Conservation (phyloP, 1,140 invertebrate species). For the Samia ricini region DNA sequence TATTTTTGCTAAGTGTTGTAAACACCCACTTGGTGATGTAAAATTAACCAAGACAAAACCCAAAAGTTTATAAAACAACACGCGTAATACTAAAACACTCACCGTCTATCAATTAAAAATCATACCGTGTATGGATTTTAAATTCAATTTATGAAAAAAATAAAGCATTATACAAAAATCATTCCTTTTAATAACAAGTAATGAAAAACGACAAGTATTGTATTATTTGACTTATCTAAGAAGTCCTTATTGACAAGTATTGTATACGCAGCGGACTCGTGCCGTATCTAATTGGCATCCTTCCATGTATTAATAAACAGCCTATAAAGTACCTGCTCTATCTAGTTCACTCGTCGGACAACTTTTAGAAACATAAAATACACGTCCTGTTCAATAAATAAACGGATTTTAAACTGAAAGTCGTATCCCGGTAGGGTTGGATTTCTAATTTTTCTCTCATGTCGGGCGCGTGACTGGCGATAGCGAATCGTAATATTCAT, state of each 20-base stretch:
- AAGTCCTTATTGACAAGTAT: neutral
- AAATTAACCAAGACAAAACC: too few relatives aligned
- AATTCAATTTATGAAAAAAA: too few relatives aligned
- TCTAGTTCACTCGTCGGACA: conserved; percentile 38
- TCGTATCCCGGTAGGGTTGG: conserved; percentile 43
- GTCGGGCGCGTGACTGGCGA: neutral
- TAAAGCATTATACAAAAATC: too few relatives aligned
- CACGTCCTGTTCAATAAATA: conserved; percentile 58
- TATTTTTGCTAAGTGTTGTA: too few relatives aligned
- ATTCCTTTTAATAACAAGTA: too few relatives aligned
- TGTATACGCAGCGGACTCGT: conserved; percentile 24
- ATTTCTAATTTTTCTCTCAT: conserved; percentile 63
- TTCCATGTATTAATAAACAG: conserved; percentile 57
- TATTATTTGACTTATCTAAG: neutral
- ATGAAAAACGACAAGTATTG: neutral
- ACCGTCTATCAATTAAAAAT: too few relatives aligned
- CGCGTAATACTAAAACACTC: too few relatives aligned
- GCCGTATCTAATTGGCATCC: conserved; percentile 62
- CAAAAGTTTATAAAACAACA: too few relatives aligned
- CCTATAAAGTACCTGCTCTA: conserved; percentile 28
- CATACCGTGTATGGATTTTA: too few relatives aligned
- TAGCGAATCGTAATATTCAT: neutral
- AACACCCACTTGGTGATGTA: too few relatives aligned
- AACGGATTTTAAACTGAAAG: conserved; percentile 56
- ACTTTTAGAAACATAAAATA: conserved; percentile 50